Evolutionary conservation across 2,113 vertebrate species (phyloP).

Genomic region (Elaphurus davidianus): DNA sequence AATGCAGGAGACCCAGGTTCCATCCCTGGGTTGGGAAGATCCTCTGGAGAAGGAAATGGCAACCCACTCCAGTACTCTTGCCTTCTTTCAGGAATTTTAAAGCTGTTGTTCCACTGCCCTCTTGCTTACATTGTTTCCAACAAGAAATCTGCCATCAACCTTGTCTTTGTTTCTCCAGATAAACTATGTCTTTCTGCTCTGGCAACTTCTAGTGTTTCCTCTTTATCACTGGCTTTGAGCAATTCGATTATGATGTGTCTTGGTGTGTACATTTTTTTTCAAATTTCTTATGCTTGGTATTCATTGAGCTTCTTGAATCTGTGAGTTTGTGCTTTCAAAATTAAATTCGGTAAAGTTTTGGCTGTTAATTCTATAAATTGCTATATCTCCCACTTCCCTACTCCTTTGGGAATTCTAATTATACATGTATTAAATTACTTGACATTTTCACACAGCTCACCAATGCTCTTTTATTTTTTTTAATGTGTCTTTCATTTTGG

Average conservation of each 20-base stretch:
- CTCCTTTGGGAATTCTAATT: background rate
- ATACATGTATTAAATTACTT: background rate
- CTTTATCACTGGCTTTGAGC: background rate
- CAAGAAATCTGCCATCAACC: background rate
- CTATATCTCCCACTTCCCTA: background rate
- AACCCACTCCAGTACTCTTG: background rate
- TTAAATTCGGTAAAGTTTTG: conserved; percentile 20
- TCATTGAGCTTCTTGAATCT: background rate
- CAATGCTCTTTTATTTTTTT: background rate
- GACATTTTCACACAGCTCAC: background rate
- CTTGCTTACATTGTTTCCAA: background rate
- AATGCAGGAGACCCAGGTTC: fast-evolving
- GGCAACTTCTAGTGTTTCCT: background rate
- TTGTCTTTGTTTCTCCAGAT: background rate
- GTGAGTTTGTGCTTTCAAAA: background rate
- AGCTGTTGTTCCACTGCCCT: background rate
- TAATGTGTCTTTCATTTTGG: background rate
- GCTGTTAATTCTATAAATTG: background rate
- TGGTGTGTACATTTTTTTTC: background rate
- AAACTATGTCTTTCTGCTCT: background rate
- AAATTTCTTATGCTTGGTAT: background rate
- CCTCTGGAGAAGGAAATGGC: background rate
- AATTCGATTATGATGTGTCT: background rate
- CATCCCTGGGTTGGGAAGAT: background rate
- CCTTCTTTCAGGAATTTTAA: background rate